Conservation (phyloP, 2,888 invertebrate genomes). For the Xestia c-nigrum region DNA sequence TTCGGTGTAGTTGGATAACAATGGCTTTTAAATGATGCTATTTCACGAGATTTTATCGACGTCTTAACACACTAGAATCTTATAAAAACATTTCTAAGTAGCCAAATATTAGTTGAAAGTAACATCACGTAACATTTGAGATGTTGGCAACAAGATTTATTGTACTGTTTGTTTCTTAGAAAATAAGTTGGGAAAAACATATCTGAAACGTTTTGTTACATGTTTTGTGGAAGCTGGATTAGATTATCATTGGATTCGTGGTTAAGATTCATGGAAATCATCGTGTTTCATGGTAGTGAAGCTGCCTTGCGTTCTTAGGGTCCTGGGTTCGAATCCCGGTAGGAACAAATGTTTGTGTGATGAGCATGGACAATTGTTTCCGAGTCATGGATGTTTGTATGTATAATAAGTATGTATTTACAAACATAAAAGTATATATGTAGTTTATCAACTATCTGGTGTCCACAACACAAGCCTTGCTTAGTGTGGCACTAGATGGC, state of each 20-base stretch:
- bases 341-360: too few relatives aligned
- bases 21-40: not conserved
- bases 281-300: too few relatives aligned
- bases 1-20: too few relatives aligned
- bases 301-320: too few relatives aligned
- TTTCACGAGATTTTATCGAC: not conserved
- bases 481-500: too few relatives aligned
- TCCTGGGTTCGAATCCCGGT: too few relatives aligned
- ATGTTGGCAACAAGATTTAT: constrained; percentile 40
- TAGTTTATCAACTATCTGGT: too few relatives aligned
- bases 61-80: not conserved
- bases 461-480: too few relatives aligned
- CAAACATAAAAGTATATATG: too few relatives aligned
- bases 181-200: constrained; percentile 32
- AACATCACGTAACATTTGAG: not conserved
- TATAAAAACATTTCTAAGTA: not conserved
- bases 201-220: not conserved
- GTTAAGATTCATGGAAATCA: not conserved
- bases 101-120: constrained; percentile 16
- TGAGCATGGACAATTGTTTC: too few relatives aligned
- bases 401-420: too few relatives aligned
- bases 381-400: too few relatives aligned
- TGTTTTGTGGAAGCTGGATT: not conserved
- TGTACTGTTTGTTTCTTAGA: constrained; percentile 14
- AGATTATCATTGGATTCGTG: not conserved